Conservation (phyloP, 2,797 vertebrate genomes). For the Parauchenoglanis ngamensis region DNA sequence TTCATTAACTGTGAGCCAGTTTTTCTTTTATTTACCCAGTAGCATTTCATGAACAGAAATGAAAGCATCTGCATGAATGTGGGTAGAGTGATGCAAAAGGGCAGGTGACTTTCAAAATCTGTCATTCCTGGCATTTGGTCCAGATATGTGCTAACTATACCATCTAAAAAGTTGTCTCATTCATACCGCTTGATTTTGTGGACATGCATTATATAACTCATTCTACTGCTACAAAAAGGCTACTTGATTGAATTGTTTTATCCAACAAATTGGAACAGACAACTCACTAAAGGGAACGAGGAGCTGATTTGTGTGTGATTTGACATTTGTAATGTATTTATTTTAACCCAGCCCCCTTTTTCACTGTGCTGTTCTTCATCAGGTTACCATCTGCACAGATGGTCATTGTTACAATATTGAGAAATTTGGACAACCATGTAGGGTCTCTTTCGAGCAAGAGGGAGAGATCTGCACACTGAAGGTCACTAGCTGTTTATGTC, state of each 20-base stretch:
- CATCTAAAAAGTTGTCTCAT: neutral
- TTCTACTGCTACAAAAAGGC: neutral
- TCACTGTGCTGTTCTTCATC: neutral
- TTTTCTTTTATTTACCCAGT: neutral
- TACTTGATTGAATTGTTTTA: neutral
- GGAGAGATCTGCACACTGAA: neutral
- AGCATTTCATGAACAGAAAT: neutral
- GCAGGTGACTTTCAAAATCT: slow-evolving; percentile 1
- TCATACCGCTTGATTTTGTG: neutral
- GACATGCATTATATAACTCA: neutral
- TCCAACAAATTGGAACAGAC: neutral
- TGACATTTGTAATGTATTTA: neutral
- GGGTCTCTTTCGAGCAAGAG: neutral
- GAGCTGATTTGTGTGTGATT: neutral
- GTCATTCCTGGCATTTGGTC: neutral
- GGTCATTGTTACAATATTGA: neutral
- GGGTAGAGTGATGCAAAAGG: neutral
- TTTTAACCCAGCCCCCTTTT: neutral
- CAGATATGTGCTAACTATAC: neutral
- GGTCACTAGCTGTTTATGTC: neutral
- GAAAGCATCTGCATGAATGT: neutral
- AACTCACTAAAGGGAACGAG: neutral
- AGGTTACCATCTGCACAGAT: neutral
- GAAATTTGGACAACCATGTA: neutral
- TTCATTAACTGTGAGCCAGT: neutral